A percentile compares a stretch with the other conserved stretches of the same genome.
These are phyloP conservation scores for Microtus richardsoni DNA, from an alignment of 2,113 vertebrate genomes.

Conservation along the genomic window DNA sequence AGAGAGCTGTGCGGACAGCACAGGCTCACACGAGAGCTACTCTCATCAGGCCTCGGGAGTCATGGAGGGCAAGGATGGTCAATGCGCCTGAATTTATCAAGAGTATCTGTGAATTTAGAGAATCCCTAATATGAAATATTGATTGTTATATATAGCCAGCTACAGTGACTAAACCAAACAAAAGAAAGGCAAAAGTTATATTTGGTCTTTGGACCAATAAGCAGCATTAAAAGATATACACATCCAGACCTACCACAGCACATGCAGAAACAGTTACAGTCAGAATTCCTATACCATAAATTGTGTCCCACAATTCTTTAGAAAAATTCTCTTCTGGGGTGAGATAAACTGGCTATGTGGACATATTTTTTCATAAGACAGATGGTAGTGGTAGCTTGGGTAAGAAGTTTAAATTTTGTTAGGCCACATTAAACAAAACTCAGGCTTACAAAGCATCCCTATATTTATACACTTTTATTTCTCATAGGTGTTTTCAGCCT, in stretches of 20 bases:
- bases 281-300: slow-evolving; percentile 2
- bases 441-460: not conserved
- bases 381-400: not conserved
- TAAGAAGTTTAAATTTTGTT: not conserved
- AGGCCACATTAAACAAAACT: not conserved
- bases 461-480: not conserved
- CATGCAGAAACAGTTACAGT: not conserved
- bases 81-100: not conserved
- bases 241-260: not conserved
- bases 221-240: not conserved
- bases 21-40: not conserved
- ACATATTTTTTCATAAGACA: not conserved
- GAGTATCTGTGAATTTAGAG: slow-evolving; percentile 13
- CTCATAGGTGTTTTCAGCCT: not conserved
- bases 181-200: not conserved
- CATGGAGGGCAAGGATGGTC: not conserved
- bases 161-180: not conserved
- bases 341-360: not conserved
- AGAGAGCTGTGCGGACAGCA: accelerated
- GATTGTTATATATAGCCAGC: not conserved
- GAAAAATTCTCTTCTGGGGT: not conserved
- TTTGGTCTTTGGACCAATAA: not conserved
- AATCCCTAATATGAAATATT: slow-evolving; percentile 35
- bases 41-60: not conserved
- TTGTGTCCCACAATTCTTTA: not conserved